Percentiles rank a stretch among this genome's conserved stretches.
Evolutionary conservation across 2,888 invertebrate genomes (phyloP).

Genomic region (Dysmachus trigonus): DNA sequence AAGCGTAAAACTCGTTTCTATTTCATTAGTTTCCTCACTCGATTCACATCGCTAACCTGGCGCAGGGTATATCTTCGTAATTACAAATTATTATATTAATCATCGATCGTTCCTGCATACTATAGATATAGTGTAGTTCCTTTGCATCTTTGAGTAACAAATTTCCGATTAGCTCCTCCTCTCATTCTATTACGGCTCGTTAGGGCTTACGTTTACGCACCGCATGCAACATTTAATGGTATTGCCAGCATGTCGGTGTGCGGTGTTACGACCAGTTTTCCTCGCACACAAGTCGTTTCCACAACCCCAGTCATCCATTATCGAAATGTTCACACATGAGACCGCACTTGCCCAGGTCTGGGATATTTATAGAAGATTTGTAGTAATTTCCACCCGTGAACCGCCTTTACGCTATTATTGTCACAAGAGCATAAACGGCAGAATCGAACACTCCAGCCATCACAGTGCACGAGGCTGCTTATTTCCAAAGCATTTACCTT

Average conservation of each 20-base stretch:
- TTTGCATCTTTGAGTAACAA: neutral
- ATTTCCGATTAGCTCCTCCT: neutral
- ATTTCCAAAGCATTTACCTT: slow-evolving; percentile 10
- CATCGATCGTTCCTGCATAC: neutral
- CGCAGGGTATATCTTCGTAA: neutral
- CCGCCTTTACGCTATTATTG: slow-evolving; percentile 13
- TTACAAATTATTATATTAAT: neutral
- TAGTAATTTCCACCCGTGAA: neutral
- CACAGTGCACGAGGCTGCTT: neutral
- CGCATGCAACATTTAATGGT: neutral
- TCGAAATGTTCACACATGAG: slow-evolving; percentile 24
- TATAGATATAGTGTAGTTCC: neutral
- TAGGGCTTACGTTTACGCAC: neutral
- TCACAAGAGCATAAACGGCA: neutral
- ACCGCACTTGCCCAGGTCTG: neutral
- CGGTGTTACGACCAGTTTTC: neutral
- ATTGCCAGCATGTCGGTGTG: neutral
- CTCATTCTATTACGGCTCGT: neutral
- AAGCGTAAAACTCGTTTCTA: neutral
- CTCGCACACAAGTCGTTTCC: neutral
- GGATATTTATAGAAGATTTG: slow-evolving; percentile 20
- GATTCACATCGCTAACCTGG: too few relatives aligned
- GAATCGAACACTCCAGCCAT: neutral
- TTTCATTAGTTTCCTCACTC: neutral
- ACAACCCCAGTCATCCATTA: slow-evolving; percentile 9